Evolutionary conservation across 2,113 vertebrate species (phyloP), one percentile per base, ranked within the genome.

Genomic region (Amazona guildingii): DNA sequence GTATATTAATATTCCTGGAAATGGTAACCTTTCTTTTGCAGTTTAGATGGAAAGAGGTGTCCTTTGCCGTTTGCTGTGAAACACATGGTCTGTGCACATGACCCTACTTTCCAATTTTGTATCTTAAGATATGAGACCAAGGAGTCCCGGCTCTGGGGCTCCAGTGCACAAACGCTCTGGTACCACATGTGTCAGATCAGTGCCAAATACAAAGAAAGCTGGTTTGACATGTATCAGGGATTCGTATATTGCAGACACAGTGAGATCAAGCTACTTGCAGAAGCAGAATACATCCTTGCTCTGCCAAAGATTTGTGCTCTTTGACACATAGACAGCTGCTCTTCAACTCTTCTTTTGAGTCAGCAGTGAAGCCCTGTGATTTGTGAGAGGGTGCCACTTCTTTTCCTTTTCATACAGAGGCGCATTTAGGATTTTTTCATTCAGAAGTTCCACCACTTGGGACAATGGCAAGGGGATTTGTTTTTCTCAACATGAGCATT

Each of bases 221-320:
- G 51, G 21, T 39, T 35, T 11, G 1, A 43, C 4, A 5, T 6
- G 4, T 18, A 43, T 17, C 57, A 70, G 31, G 52, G 19, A 7
- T 37, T 86, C 13, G 29, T 64, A 3, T 31, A 10, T 2, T 77
- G 73, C 4, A 5, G 24, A 17, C 0, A 0, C 1, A 2, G 20
- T 16, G 49, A 75, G 33, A 66, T 75, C 25, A 62, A 66, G 9
- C 33, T 75, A 52, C n/a, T 55, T 66, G 20, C 35, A 69, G 64
- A 66, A 80, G 21, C 16, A 10, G 59, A 83, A 16, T 10, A 8
- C 7, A 43, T 27, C 37, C 48, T 64, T 76, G 7, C 39, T 25
- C 17, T 86, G 54, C 61, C 41, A 55, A 49, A 54, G 20, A 9
- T 9, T 48, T 80, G 25, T 64, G 31, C 27, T 91, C 5, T 39